Percentiles rank a stretch among this genome's conserved stretches.
phyloP scores from a whole-genome alignment of 1,140 invertebrate genomes.

The Meteorus sp. region DNA sequence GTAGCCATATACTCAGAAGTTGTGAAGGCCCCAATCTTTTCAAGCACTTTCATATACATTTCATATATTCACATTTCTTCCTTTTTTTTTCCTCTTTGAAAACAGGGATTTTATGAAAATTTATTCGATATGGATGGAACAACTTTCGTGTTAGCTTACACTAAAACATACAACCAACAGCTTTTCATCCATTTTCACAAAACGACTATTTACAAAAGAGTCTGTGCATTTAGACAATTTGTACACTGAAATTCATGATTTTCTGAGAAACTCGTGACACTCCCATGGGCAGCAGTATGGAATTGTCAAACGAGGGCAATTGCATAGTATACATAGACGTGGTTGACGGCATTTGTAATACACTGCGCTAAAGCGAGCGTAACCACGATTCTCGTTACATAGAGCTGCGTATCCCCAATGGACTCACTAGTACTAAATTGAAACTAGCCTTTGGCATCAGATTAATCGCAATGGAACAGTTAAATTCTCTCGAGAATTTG shows the following conservation, averaged over 20 bases:
- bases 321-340: not conserved
- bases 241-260: no score
- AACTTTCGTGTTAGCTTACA: no score
- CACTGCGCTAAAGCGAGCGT: constrained; percentile 19
- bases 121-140: no score
- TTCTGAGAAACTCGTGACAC: not conserved
- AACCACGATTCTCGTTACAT: constrained; percentile 36
- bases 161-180: no score
- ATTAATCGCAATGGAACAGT: constrained; percentile 34
- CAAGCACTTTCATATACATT: no score
- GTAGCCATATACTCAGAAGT: not conserved
- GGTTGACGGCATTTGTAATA: not conserved
- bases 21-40: not conserved
- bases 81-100: no score
- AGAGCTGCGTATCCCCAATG: constrained; percentile 34
- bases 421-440: constrained; percentile 47
- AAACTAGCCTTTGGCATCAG: constrained; percentile 50
- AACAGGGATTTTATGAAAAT: no score
- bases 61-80: no score
- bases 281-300: no score
- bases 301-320: constrained; percentile 9
- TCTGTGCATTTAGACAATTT: no score
- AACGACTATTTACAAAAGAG: no score
- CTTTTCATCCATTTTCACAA: no score
- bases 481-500: constrained; percentile 25